Conservation (phyloP, 2,888 invertebrate genomes). For the Entomobrya proxima region DNA sequence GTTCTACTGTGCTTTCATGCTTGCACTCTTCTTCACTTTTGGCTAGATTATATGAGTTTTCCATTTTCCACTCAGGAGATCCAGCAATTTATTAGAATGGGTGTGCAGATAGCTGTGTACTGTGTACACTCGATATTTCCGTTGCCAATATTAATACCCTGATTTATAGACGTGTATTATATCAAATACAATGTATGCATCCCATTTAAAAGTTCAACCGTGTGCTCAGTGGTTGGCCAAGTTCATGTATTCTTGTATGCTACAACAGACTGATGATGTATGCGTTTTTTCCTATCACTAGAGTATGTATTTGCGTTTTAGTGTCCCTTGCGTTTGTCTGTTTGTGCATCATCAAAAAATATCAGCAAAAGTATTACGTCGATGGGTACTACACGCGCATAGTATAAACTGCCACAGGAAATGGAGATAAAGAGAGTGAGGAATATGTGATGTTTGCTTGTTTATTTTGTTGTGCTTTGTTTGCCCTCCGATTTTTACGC, state of each 20-base stretch:
- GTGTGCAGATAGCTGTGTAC: neutral
- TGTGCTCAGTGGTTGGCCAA: too few relatives aligned
- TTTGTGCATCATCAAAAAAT: conserved; percentile 20
- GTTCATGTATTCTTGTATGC: neutral
- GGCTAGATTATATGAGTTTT: conserved; percentile 18
- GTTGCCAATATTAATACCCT: conserved; percentile 10
- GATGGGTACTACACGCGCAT: neutral
- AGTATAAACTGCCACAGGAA: conserved; percentile 4
- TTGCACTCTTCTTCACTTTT: conserved; percentile 20
- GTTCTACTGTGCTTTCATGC: conserved; percentile 8
- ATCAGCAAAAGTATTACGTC: neutral
- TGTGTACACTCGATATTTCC: conserved; percentile 13
- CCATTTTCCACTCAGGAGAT: conserved; percentile 8
- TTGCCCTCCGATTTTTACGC: neutral
- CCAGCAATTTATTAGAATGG: conserved; percentile 21
- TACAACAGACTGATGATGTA: conserved; percentile 22
- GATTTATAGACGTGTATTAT: conserved; percentile 20
- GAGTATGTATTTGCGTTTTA: too few relatives aligned
- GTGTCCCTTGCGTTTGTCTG: neutral
- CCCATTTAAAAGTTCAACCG: neutral
- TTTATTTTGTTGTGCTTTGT: conserved; percentile 13
- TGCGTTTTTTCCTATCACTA: conserved; percentile 14
- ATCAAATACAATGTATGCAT: neutral
- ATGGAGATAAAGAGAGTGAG: neutral
- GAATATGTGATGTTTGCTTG: conserved; percentile 27